Base-by-base conservation (phyloP, 2,888 invertebrate genomes). In the Dicyrtomina minuta region DNA sequence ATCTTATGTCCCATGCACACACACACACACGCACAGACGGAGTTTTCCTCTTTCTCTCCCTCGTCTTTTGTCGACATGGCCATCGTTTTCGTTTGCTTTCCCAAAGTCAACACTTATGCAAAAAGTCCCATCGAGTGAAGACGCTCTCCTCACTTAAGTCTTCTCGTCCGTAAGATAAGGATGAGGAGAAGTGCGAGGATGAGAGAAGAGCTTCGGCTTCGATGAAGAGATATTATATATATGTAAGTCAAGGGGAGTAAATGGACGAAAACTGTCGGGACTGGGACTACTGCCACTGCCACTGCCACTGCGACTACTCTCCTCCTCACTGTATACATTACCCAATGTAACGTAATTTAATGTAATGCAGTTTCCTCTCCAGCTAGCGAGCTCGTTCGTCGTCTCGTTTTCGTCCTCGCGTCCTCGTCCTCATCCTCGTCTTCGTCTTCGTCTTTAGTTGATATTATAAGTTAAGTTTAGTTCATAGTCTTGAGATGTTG, bases 21-120 rank as follows among this genome's bases (percentile, higher is more conserved):
- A n/a, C n/a, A n/a, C n/a, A n/a, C n/a, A n/a, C 53, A 20, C 8
- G 4, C 33, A 8, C 33, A 6, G 46, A 3, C 17, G 46, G 46
- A 46, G 46, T 46, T 46, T 46, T 15, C 17, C 12, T 56, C 27
- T 33, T 12, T 26, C 56, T 22, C 26, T 56, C 24, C 1, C n/a
- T 24, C 27, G 56, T 56, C 56, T 17, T 56, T 27, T 27, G 49
- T 33, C 1, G 26, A 55, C 55, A 13, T 66, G 17, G 55, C 39
- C 17, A 15, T 26, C 65, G 65, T 39, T 55, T 66, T 64, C 64
- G 51, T 64, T 64, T 64, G 64, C 64, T 39, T 51, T 51, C 51
- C 49, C 49, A 68, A 68, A 69, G 71, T 71, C 68, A 71, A 71
- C 71, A 71, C 68, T 68, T 71, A 71, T 71, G 71, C 71, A 71